Conservation (phyloP, 37 sponge, comb jelly and placozoan genomes). For the Agelas oroides region DNA sequence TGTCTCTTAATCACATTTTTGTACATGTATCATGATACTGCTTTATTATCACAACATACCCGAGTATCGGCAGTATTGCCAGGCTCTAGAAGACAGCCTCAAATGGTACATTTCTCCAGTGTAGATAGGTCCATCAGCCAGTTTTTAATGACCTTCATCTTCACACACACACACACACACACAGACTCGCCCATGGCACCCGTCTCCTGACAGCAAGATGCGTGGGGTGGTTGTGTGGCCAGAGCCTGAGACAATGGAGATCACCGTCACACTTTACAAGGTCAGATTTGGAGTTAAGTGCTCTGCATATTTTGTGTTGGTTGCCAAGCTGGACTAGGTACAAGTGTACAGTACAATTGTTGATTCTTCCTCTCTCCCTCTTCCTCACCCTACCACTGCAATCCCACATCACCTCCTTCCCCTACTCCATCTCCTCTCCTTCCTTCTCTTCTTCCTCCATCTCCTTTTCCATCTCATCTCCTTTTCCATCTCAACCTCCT, state of each 20-base stretch:
- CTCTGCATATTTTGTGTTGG: conserved; percentile 5
- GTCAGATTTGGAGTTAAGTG: conserved; percentile 15
- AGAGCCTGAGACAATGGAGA: conserved; percentile 75
- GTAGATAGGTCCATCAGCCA: too few species aligned
- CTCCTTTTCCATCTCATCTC: background rate
- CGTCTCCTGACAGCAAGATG: conserved; percentile 70
- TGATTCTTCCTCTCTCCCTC: background rate
- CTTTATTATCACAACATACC: too few species aligned
- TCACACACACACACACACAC: conserved; percentile 1
- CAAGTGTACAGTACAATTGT: too few species aligned
- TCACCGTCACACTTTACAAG: conserved; percentile 85
- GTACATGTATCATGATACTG: too few species aligned
- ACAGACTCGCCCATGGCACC: conserved; percentile 81
- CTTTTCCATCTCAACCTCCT: background rate
- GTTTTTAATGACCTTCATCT: background rate
- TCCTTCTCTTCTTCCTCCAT: background rate
- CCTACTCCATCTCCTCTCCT: background rate
- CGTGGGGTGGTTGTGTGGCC: conserved; percentile 89
- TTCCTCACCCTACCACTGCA: background rate
- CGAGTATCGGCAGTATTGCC: too few species aligned
- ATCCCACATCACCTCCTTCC: background rate
- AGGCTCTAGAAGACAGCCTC: too few species aligned
- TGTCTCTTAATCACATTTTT: too few species aligned
- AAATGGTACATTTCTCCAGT: too few species aligned
- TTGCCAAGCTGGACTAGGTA: too few species aligned